Evolutionary conservation across 2,113 vertebrate species (phyloP).

Genomic region (Dromiciops gliroides): DNA sequence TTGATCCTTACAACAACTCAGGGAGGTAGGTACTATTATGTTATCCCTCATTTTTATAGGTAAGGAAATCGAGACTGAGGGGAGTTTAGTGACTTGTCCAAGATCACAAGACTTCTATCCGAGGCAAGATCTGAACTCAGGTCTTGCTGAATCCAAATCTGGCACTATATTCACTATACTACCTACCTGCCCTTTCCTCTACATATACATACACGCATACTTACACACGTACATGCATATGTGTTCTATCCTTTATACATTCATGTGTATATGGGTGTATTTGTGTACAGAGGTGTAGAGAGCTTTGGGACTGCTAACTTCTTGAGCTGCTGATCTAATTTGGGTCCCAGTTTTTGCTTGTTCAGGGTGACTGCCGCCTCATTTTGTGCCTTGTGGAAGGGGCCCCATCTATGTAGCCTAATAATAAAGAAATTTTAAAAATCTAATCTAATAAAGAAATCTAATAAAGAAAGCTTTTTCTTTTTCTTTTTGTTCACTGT

Average conservation of each 20-base stretch:
- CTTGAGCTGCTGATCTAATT: neutral
- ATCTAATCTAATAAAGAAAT: too few species aligned
- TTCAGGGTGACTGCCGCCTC: neutral
- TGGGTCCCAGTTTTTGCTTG: neutral
- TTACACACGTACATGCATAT: neutral
- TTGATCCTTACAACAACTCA: neutral
- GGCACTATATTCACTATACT: neutral
- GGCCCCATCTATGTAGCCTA: neutral
- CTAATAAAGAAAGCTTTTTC: neutral
- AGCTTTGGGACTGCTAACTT: neutral
- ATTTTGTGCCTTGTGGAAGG: neutral
- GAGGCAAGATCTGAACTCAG: neutral
- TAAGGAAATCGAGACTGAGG: neutral
- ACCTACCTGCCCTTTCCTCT: neutral
- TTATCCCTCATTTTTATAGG: neutral
- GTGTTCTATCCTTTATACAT: too few species aligned
- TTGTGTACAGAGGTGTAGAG: neutral
- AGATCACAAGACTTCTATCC: neutral
- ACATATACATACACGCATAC: neutral
- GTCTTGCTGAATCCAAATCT: neutral
- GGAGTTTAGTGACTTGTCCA: neutral
- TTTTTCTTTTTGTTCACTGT: neutral
- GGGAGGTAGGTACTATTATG: neutral
- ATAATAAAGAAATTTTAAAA: too few species aligned
- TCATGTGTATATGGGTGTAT: neutral